phyloP scores from a whole-genome alignment of 2,888 invertebrate species.

The Thecophora atra region DNA sequence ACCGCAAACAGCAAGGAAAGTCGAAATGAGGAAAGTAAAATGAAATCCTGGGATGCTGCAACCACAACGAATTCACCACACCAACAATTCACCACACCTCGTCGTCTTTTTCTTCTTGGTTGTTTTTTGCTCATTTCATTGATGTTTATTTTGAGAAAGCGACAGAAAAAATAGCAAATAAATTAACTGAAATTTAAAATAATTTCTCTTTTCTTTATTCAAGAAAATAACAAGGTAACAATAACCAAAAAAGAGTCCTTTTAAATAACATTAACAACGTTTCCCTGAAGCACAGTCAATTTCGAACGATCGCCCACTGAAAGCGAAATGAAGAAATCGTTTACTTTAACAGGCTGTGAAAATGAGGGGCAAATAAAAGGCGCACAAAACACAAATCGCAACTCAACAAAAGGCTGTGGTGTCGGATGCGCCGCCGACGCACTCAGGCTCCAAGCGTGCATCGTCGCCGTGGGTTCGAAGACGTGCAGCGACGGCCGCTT shows the following conservation, averaged over 20 bases:
- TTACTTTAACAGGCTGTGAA: neutral
- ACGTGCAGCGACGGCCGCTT: no score
- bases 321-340: constrained; percentile 51
- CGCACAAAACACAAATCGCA: neutral
- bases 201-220: no score
- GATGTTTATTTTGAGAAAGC: neutral
- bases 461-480: no score
- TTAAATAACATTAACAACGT: constrained; percentile 11
- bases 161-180: no score
- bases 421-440: constrained; percentile 34
- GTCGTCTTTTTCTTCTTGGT: constrained; percentile 8
- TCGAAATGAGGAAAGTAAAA: neutral
- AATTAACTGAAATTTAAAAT: no score
- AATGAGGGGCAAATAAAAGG: constrained; percentile 4
- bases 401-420: constrained; percentile 45
- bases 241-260: neutral
- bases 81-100: neutral
- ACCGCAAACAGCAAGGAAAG: neutral
- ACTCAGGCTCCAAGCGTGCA: no score
- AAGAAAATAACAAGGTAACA: neutral
- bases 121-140: no score
- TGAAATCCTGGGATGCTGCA: neutral
- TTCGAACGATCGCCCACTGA: constrained; percentile 41
- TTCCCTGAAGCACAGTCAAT: neutral
- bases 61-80: neutral